These are phyloP conservation scores for Siderastrea siderea DNA, from an alignment of 92 coral and sea anemone species.

Conservation along the genomic window DNA sequence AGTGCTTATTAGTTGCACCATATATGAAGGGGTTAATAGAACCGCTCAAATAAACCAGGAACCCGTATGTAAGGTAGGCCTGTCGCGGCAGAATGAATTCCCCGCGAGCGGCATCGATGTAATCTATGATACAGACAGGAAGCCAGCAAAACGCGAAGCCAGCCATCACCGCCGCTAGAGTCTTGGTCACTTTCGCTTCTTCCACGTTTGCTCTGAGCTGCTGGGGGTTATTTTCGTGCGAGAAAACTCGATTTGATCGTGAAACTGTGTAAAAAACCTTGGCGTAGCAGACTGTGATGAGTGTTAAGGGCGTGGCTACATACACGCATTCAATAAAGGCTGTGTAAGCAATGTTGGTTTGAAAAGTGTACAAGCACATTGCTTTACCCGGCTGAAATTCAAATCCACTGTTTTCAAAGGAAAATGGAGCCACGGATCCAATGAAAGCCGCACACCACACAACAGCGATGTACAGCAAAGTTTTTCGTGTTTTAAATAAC, in stretches of 20 bases:
- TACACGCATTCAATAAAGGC: constrained; percentile 43
- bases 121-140: too few relatives aligned
- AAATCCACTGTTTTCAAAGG: constrained; percentile 50
- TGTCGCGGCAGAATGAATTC: constrained; percentile 58
- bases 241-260: neutral
- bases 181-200: constrained; percentile 84
- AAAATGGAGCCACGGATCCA: constrained; percentile 75
- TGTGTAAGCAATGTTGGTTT: constrained; percentile 47
- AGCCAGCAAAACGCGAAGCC: constrained; percentile 81
- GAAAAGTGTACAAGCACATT: constrained; percentile 81
- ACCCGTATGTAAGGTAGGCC: constrained; percentile 70
- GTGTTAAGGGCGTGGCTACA: constrained; percentile 52
- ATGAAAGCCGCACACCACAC: constrained; percentile 60
- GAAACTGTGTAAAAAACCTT: constrained; percentile 65
- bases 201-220: constrained; percentile 19
- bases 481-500: constrained; percentile 4
- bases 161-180: constrained; percentile 67
- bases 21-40: too few relatives aligned
- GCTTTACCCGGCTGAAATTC: constrained; percentile 83
- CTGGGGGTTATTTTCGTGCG: too few relatives aligned
- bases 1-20: constrained; percentile 42
- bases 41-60: too few relatives aligned
- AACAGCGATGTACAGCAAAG: constrained; percentile 32
- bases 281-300: constrained; percentile 66
- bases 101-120: constrained; percentile 22